Evolutionary conservation across 53 echinoderm and acorn worm genomes (phyloP).

Genomic region (Stichopus horrens): DNA sequence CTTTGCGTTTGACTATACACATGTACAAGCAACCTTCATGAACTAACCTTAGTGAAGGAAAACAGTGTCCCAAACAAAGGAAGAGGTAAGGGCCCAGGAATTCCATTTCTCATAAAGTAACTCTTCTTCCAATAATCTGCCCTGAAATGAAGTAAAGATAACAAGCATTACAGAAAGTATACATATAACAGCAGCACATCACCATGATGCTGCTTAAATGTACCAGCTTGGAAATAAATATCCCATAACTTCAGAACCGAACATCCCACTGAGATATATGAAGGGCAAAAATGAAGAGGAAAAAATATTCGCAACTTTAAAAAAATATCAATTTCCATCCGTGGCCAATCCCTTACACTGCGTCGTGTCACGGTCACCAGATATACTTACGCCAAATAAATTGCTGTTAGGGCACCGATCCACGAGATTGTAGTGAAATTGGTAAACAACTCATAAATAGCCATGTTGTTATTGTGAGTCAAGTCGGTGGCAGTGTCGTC

Average conservation of each 20-base stretch:
- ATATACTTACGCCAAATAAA: background rate
- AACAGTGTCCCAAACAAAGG: slow-evolving; percentile 42
- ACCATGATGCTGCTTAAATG: background rate
- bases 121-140: slow-evolving; percentile 39
- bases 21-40: background rate
- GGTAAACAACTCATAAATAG: background rate
- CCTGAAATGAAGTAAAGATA: background rate
- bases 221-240: background rate
- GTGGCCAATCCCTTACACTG: too few species aligned
- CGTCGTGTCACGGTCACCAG: too few species aligned
- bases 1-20: background rate
- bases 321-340: too few species aligned
- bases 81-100: slow-evolving; percentile 44
- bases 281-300: too few species aligned
- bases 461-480: background rate
- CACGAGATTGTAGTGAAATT: background rate
- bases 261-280: background rate
- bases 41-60: slow-evolving; percentile 7
- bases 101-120: slow-evolving; percentile 34
- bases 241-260: background rate
- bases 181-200: background rate
- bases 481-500: too few species aligned
- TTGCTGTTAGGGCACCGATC: background rate
- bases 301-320: too few species aligned
- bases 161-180: background rate